These are phyloP conservation scores for Andrena camellia DNA, from an alignment of 2,888 invertebrate genomes.

Conservation along the genomic window DNA sequence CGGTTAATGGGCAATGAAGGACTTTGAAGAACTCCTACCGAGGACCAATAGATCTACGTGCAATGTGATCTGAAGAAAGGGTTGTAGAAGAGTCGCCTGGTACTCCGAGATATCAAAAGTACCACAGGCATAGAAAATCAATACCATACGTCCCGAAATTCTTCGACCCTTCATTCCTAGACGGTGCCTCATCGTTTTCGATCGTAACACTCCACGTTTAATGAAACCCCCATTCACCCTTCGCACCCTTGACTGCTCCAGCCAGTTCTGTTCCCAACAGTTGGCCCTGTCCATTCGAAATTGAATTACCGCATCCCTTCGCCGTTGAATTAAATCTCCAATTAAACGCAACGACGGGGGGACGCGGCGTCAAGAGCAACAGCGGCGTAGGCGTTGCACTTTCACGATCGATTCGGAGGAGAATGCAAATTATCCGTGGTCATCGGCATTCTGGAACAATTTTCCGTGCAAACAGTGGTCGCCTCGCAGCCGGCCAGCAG, in stretches of 20 bases:
- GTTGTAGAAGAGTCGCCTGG: neutral
- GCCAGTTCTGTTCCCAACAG: neutral
- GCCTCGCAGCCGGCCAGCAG: slow-evolving; percentile 10
- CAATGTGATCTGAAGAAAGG: neutral
- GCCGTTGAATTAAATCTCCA: slow-evolving; percentile 26
- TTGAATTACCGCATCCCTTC: neutral
- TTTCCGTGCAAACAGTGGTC: slow-evolving; percentile 52
- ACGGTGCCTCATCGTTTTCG: neutral
- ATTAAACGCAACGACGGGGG: neutral
- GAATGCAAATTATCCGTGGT: slow-evolving; percentile 22
- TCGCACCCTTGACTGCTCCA: neutral
- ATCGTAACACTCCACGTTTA: slow-evolving; percentile 2
- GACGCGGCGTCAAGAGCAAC: neutral
- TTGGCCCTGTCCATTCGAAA: neutral
- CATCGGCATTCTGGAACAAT: slow-evolving; percentile 7
- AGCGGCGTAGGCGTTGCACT: neutral
- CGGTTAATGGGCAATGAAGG: no score
- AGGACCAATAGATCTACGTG: neutral
- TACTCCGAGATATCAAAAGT: neutral
- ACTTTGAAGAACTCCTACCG: no score
- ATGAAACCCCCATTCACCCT: neutral
- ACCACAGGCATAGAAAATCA: neutral
- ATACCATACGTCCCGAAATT: neutral
- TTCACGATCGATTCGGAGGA: slow-evolving; percentile 30
- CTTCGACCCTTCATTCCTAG: neutral